A percentile compares a stretch with the other conserved stretches of the same genome.
These are phyloP conservation scores for Menidia menidia DNA, from an alignment of 2,797 vertebrate genomes.

Conservation along the genomic window DNA sequence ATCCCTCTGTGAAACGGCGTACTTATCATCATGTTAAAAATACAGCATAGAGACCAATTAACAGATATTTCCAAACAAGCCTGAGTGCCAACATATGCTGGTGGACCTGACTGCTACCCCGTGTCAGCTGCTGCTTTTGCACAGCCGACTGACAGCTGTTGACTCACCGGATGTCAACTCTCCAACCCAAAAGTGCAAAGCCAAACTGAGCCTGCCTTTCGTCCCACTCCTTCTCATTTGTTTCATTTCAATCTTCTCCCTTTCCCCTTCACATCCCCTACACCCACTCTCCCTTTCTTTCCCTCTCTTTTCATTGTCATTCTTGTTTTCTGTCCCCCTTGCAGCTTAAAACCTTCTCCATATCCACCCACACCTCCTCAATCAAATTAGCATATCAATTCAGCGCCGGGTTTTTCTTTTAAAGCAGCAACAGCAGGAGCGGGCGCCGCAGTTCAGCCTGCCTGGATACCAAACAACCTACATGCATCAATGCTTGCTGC, in stretches of 20 bases:
- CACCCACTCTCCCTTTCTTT: conserved; percentile 58
- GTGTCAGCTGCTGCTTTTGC: conserved; percentile 10
- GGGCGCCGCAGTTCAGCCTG: conserved; percentile 51
- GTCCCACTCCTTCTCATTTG: conserved; percentile 58
- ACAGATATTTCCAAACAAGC: background rate
- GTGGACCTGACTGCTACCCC: background rate
- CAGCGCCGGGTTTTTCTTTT: conserved; percentile 60
- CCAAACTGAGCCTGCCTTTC: conserved; percentile 43
- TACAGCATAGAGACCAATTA: background rate
- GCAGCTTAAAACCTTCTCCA: conserved; percentile 73
- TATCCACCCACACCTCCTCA: conserved; percentile 79
- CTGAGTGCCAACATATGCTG: background rate
- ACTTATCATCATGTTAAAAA: background rate
- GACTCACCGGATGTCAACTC: conserved; percentile 52
- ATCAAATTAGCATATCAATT: conserved; percentile 84
- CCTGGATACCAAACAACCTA: conserved; percentile 61
- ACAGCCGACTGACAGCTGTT: conserved; percentile 45
- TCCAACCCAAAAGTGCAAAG: conserved; percentile 40
- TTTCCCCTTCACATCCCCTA: conserved; percentile 51
- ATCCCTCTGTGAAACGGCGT: too few relatives aligned
- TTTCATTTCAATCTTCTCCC: conserved; percentile 55
- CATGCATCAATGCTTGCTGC: conserved; percentile 49
- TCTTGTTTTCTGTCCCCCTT: conserved; percentile 60
- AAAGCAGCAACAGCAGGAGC: conserved; percentile 55
- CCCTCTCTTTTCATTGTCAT: conserved; percentile 51